A percentile compares a stretch with the other conserved stretches of the same genome.
Evolutionary conservation across 1,140 invertebrate genomes (phyloP).

Genomic region (Leguminivora glycinivorella): DNA sequence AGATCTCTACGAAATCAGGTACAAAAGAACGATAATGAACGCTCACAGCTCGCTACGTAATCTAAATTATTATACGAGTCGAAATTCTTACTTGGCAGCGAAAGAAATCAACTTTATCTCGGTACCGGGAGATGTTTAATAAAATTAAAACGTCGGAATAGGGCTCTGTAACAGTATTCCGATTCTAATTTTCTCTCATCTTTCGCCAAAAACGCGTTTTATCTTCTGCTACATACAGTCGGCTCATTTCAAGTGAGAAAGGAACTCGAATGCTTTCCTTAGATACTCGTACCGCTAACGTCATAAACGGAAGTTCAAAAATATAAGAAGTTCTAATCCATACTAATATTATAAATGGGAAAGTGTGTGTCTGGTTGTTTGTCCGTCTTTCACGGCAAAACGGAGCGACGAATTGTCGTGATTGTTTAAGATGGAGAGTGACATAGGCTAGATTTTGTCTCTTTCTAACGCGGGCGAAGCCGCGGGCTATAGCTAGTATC

Average conservation of each 20-base stretch:
- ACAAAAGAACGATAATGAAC: conserved; percentile 79
- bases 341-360: too few species aligned
- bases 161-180: conserved; percentile 64
- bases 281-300: conserved; percentile 33
- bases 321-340: conserved; percentile 18
- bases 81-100: conserved; percentile 75
- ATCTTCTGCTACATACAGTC: conserved; percentile 42
- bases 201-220: conserved; percentile 49
- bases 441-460: too few species aligned
- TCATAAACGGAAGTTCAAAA: conserved; percentile 40
- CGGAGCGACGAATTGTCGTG: too few species aligned
- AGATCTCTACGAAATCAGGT: conserved; percentile 78
- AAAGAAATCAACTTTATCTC: conserved; percentile 78
- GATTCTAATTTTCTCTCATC: conserved; percentile 64
- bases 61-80: conserved; percentile 79
- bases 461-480: too few species aligned
- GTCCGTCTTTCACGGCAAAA: too few species aligned
- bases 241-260: conserved; percentile 38
- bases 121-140: conserved; percentile 72
- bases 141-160: conserved; percentile 75
- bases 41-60: conserved; percentile 77
- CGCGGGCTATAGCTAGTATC: too few species aligned
- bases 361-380: too few species aligned
- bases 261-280: conserved; percentile 30
- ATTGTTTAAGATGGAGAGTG: too few species aligned